Evolutionary conservation across 2,113 vertebrate genomes (phyloP).

Genomic region (Centropristis striata): DNA sequence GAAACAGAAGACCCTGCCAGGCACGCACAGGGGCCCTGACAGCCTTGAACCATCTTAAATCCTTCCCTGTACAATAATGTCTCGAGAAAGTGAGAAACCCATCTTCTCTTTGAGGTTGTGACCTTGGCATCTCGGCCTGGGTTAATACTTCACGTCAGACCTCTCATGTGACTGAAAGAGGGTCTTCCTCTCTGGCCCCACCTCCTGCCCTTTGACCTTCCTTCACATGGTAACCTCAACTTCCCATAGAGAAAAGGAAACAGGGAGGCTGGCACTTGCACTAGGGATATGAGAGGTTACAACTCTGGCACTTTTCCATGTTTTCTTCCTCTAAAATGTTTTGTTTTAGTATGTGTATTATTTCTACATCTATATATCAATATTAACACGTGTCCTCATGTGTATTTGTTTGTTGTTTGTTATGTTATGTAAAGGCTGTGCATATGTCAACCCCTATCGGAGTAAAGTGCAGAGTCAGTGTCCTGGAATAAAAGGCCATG

Average conservation of each 20-base stretch:
- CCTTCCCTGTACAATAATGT: constrained; percentile 1
- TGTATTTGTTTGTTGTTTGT: not conserved
- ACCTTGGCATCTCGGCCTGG: not conserved
- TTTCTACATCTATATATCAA: not conserved
- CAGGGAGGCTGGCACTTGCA: not conserved
- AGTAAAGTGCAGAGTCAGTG: constrained; percentile 77
- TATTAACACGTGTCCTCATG: not conserved
- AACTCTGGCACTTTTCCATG: constrained; percentile 32
- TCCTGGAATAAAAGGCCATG: constrained; percentile 69
- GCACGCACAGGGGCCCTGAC: not conserved
- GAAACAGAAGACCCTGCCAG: constrained; percentile 30
- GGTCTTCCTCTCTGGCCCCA: constrained; percentile 35
- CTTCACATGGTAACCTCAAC: constrained; percentile 41
- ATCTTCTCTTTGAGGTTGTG: not conserved
- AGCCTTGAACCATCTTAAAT: not conserved
- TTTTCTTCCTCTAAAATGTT: constrained; percentile 34
- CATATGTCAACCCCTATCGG: constrained; percentile 30
- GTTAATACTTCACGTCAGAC: constrained; percentile 8
- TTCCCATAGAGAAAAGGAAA: constrained; percentile 68
- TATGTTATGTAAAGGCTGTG: constrained; percentile 1
- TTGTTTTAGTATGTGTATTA: not conserved
- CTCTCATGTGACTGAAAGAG: constrained; percentile 22
- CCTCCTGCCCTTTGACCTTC: constrained; percentile 56
- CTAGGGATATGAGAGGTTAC: constrained; percentile 44
- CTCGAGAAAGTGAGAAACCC: constrained; percentile 20